phyloP scores from a whole-genome alignment of 2,888 invertebrate species.

The Odontothrips loti region DNA sequence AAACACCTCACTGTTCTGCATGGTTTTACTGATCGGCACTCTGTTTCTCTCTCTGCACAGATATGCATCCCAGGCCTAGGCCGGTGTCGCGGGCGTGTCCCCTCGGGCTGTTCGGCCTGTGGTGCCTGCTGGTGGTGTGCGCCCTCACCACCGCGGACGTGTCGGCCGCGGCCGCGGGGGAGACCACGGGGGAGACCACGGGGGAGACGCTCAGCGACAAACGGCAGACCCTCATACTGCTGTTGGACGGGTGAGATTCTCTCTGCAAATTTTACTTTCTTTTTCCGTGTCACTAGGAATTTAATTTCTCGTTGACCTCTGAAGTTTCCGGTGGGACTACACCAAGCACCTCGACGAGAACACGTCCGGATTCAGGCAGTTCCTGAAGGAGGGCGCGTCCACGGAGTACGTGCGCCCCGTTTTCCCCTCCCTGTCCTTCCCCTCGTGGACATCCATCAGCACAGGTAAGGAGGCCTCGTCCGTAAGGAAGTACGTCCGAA shows the following conservation, averaged over 20 bases:
- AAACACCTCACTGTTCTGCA: too few species aligned
- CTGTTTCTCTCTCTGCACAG: not conserved
- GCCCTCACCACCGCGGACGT: not conserved
- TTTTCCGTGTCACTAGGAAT: not conserved
- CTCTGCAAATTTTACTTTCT: not conserved
- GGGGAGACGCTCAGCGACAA: not conserved
- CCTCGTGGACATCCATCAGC: slow-evolving; percentile 4
- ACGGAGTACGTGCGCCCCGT: not conserved
- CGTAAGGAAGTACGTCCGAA: not conserved
- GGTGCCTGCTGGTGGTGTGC: not conserved
- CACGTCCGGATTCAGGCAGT: not conserved
- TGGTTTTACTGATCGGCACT: not conserved
- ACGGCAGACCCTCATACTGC: not conserved
- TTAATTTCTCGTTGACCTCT: not conserved
- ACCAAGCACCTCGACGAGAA: not conserved
- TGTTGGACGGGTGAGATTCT: not conserved
- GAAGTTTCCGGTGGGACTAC: slow-evolving; percentile 1
- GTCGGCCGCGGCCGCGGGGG: not conserved
- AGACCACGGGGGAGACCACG: not conserved
- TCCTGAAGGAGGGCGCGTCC: not conserved
- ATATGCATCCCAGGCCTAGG: not conserved
- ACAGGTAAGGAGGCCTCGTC: not conserved
- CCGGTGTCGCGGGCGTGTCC: not conserved
- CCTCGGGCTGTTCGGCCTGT: not conserved
- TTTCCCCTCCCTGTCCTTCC: slow-evolving; percentile 14